These are phyloP conservation scores for Romanogobio albipinnatus DNA, from an alignment of 2,113 vertebrate species.

Conservation along the genomic window DNA sequence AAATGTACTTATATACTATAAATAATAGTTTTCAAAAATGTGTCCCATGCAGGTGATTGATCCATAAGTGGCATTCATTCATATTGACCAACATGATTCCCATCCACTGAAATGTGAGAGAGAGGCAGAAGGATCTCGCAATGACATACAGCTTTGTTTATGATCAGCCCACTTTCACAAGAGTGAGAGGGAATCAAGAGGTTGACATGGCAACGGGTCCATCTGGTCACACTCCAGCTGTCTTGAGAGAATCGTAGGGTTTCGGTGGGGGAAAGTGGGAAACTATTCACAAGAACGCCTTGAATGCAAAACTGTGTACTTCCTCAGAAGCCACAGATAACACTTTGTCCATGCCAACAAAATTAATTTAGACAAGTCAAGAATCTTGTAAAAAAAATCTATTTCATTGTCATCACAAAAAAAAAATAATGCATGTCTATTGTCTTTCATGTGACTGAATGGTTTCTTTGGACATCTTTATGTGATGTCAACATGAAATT, in stretches of 20 bases:
- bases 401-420: not conserved
- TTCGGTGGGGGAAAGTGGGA: conserved; percentile 53
- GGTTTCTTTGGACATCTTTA: not conserved
- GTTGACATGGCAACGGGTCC: conserved; percentile 71
- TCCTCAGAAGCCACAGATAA: not conserved
- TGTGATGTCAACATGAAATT: not conserved
- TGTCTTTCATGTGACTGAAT: not conserved
- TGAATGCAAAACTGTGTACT: conserved; percentile 23
- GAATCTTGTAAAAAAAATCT: not conserved
- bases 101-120: conserved; percentile 8
- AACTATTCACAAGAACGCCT: conserved; percentile 59
- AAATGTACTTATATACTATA: not conserved
- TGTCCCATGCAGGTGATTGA: not conserved
- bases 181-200: conserved; percentile 60
- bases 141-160: conserved; percentile 60
- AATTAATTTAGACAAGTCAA: not conserved
- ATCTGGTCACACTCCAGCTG: conserved; percentile 71
- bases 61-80: not conserved
- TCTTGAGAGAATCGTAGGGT: conserved; percentile 56
- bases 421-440: too few species aligned
- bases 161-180: conserved; percentile 62
- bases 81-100: not conserved
- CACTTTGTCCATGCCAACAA: not conserved
- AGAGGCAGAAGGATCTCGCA: conserved; percentile 13
- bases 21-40: not conserved